These are phyloP conservation scores for Cyclura pinguis DNA, from an alignment of 2,797 vertebrate species.

Conservation along the genomic window DNA sequence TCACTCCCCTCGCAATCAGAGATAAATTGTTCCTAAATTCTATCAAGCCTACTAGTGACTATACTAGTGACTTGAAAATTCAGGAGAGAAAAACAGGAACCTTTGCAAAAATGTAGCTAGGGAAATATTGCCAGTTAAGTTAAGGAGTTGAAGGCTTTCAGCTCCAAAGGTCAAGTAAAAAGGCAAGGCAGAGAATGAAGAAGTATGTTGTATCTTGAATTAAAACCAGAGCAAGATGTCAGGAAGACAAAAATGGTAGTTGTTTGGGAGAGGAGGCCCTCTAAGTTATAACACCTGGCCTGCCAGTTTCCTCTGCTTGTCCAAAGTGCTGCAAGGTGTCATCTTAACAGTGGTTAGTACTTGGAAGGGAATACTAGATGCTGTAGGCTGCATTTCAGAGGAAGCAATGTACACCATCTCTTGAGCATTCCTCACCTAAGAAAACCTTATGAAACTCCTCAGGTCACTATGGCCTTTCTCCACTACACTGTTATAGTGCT, in stretches of 20 bases:
- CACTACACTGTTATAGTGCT: no score
- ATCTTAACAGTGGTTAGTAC: not conserved
- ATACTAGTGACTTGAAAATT: not conserved
- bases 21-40: conserved; percentile 46
- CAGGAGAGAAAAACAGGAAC: not conserved
- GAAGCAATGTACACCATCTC: no score
- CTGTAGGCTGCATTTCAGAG: no score
- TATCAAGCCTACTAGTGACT: conserved; percentile 25
- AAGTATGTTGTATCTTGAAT: not conserved
- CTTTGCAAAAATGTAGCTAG: conserved; percentile 29
- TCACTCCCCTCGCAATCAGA: conserved; percentile 47
- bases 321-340: conserved; percentile 3
- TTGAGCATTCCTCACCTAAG: no score
- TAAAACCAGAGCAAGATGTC: conserved; percentile 22
- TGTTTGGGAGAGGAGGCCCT: not conserved
- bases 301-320: not conserved
- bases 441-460: no score
- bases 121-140: conserved; percentile 36
- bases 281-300: not conserved
- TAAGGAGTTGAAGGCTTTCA: not conserved
- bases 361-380: no score
- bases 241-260: conserved; percentile 38
- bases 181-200: conserved; percentile 26
- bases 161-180: conserved; percentile 37
- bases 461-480: no score